A percentile compares a stretch with the other conserved stretches of the same genome.
Conservation (phyloP, 2,113 vertebrate genomes). For the Glaucomys volans region DNA sequence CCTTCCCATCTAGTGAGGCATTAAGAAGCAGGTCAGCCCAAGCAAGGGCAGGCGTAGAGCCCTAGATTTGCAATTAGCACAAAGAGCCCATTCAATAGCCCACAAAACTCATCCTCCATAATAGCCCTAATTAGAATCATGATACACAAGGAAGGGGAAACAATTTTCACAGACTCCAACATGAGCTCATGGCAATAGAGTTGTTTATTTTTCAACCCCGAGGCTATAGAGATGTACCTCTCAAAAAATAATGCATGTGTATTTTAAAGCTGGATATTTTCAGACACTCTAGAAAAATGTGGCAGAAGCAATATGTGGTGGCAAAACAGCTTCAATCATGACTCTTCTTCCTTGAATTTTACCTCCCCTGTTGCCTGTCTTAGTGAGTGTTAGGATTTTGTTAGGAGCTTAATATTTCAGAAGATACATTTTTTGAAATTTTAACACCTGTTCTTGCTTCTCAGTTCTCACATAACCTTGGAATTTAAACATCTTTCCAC, state of each 20-base stretch:
- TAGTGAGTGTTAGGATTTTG: conserved; percentile 1
- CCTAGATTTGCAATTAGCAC: conserved; percentile 57
- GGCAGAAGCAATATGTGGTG: not conserved
- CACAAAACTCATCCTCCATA: conserved; percentile 56
- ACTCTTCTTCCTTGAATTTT: not conserved
- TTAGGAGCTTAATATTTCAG: conserved; percentile 46
- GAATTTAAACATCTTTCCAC: not conserved
- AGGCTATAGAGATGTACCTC: conserved; percentile 51
- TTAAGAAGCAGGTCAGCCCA: conserved; percentile 22
- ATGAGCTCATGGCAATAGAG: conserved; percentile 54
- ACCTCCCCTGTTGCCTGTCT: not conserved
- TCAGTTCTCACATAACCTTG: conserved; percentile 9
- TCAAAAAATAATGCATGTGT: not conserved
- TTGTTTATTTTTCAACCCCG: conserved; percentile 62
- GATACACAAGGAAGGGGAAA: conserved; percentile 40
- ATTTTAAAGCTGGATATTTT: conserved; percentile 40
- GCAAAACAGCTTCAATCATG: not conserved
- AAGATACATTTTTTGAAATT: not conserved
- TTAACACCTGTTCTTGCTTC: not conserved
- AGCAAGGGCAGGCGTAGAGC: not conserved
- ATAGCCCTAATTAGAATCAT: conserved; percentile 65
- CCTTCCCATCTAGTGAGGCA: not conserved
- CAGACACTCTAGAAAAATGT: conserved; percentile 26
- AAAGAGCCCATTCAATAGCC: conserved; percentile 53
- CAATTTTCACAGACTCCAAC: conserved; percentile 6